A percentile compares a stretch with the other conserved stretches of the same genome.
Conservation (phyloP, 1,140 invertebrate genomes). For the Trichogramma pretiosum region DNA sequence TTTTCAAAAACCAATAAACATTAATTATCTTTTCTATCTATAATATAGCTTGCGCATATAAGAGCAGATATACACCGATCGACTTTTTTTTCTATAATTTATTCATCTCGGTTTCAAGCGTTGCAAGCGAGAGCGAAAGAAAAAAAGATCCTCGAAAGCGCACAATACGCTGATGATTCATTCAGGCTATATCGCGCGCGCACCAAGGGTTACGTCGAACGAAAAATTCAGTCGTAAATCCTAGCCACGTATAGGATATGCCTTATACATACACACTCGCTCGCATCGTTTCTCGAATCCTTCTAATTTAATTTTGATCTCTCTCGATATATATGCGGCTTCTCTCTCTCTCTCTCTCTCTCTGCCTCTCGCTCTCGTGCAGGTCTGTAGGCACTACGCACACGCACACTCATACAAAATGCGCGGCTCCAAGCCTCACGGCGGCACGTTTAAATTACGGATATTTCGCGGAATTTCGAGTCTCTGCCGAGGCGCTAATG, state of each 20-base stretch:
- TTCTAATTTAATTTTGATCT: conserved; percentile 18
- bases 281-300: conserved; percentile 7
- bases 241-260: background rate
- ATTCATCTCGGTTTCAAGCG: background rate
- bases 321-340: background rate
- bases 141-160: too few species aligned
- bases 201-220: too few species aligned
- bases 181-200: too few species aligned
- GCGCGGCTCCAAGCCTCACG: too few species aligned
- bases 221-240: conserved; percentile 16
- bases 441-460: background rate
- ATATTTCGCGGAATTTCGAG: conserved; percentile 8
- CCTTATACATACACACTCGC: too few species aligned
- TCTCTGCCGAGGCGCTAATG: conserved; percentile 3
- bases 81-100: background rate
- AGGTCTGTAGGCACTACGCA: too few species aligned
- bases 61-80: too few species aligned
- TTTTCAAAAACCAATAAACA: background rate
- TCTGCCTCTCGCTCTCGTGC: background rate
- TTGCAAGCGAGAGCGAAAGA: background rate
- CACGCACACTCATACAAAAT: too few species aligned
- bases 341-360: background rate
- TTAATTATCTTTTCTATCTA: background rate
- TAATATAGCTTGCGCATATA: too few species aligned
- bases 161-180: too few species aligned